phyloP scores from a whole-genome alignment of 2,797 vertebrate genomes.

The Tangara arthus region DNA sequence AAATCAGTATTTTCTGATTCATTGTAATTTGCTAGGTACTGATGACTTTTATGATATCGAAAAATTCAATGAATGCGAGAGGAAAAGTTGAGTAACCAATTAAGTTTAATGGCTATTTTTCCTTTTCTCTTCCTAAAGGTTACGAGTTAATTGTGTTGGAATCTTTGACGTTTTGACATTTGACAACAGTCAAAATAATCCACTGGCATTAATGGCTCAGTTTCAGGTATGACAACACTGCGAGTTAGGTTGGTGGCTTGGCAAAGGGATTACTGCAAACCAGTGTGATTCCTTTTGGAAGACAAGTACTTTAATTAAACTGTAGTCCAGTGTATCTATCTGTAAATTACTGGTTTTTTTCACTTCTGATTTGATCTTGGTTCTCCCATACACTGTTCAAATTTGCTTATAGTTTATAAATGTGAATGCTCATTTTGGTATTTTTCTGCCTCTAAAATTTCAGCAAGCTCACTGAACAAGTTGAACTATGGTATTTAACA shows the following conservation, averaged over 20 bases:
- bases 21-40: not conserved
- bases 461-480: not conserved
- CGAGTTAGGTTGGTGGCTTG: not conserved
- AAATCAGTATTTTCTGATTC: not conserved
- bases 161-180: slow-evolving; percentile 99
- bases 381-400: not conserved
- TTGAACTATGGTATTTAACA: not conserved
- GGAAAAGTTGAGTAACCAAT: not conserved
- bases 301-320: not conserved
- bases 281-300: not conserved
- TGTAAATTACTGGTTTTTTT: not conserved
- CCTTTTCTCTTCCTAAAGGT: slow-evolving; percentile 68
- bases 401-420: not conserved
- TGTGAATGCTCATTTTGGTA: not conserved
- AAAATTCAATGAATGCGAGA: not conserved
- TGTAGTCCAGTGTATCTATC: not conserved
- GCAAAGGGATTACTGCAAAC: not conserved
- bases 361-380: not conserved
- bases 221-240: slow-evolving; percentile 76
- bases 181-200: slow-evolving; percentile 98
- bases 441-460: not conserved
- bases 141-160: slow-evolving; percentile 92
- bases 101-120: not conserved
- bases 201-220: slow-evolving; percentile 97
- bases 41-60: not conserved